A percentile compares a stretch with the other conserved stretches of the same genome.
Conservation (phyloP, 1,140 invertebrate species). For the Tenebrio molitor region DNA sequence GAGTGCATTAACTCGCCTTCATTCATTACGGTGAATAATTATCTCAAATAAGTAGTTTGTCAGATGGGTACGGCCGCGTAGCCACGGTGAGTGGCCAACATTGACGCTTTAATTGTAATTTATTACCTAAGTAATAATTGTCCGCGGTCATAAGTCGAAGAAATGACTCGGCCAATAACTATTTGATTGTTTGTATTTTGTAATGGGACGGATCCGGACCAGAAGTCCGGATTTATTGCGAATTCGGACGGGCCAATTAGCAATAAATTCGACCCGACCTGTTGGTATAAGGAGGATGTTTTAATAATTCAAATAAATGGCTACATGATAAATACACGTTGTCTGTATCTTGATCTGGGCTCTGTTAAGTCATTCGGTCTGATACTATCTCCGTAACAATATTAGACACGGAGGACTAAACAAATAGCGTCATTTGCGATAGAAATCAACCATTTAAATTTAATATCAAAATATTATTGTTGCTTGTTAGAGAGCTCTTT, state of each 20-base stretch:
- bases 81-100: slow-evolving; percentile 34
- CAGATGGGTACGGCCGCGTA: slow-evolving; percentile 23
- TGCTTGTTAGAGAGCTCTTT: slow-evolving; percentile 27
- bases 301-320: slow-evolving; percentile 45
- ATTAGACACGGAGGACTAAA: slow-evolving; percentile 46
- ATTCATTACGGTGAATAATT: slow-evolving; percentile 43
- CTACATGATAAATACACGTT: slow-evolving; percentile 39
- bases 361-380: slow-evolving; percentile 29
- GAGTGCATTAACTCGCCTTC: slow-evolving; percentile 35
- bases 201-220: slow-evolving; percentile 32
- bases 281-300: slow-evolving; percentile 42
- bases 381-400: slow-evolving; percentile 47
- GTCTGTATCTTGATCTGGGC: slow-evolving; percentile 36
- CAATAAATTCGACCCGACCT: slow-evolving; percentile 40
- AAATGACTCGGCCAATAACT: background rate
- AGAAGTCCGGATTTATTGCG: slow-evolving; percentile 30
- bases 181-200: slow-evolving; percentile 35
- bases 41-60: slow-evolving; percentile 45
- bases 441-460: slow-evolving; percentile 51
- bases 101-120: slow-evolving; percentile 43
- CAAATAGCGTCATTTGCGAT: slow-evolving; percentile 49
- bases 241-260: slow-evolving; percentile 37
- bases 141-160: background rate
- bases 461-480: slow-evolving; percentile 45
- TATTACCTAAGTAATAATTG: slow-evolving; percentile 28